Base-by-base conservation (phyloP, 1,140 invertebrate species). In the Temnothorax longispinosus region DNA sequence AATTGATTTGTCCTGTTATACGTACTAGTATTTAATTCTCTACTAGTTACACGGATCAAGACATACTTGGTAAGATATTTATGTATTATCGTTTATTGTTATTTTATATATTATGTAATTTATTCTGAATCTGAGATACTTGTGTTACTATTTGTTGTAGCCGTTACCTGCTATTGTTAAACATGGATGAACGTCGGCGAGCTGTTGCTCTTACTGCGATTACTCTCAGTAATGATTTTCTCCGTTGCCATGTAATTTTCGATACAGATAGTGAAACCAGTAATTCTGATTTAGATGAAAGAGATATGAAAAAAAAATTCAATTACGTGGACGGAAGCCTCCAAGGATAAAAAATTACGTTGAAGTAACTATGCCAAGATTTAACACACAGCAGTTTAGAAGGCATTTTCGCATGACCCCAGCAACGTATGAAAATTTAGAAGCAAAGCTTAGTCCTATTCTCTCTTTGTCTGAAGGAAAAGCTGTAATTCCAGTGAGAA, bases 401-500 rank as follows among this genome's bases (percentile, higher is more conserved):
- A 27, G 27, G 7, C 67, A 71, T 71, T 71, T 71, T 15, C 47
- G 47, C 7, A 71, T 71, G 44, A 52, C 7, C 15, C 47, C 69
- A 52, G 6, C 44, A 41, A 52, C 44, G 3, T 71, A 71, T 71
- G 27, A 71, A 71, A 71, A 18, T 52, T 10, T 71, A 10, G 44
- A 52, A 4, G 47, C 13, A 71, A 71, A 0, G 7, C 69, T 71
- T 18, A 18, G 44, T 52, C 69, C 69, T 52, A 21, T 71, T 1
- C 27, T 71, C 0, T 71, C 47, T 8, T 27, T 35, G 13, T 71
- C 47, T 71, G 0, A 52, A 18, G 27, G 69, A 32, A 71, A 71
- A 71, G 27, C 67, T 71, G 67, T 52, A 32, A 5, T 71, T 50
- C 7, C 69, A 52, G 21, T 71, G 7, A 71, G 69, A 71, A 71